Conservation (phyloP, 2,113 vertebrate species). For the Variabilichromis moorii region DNA sequence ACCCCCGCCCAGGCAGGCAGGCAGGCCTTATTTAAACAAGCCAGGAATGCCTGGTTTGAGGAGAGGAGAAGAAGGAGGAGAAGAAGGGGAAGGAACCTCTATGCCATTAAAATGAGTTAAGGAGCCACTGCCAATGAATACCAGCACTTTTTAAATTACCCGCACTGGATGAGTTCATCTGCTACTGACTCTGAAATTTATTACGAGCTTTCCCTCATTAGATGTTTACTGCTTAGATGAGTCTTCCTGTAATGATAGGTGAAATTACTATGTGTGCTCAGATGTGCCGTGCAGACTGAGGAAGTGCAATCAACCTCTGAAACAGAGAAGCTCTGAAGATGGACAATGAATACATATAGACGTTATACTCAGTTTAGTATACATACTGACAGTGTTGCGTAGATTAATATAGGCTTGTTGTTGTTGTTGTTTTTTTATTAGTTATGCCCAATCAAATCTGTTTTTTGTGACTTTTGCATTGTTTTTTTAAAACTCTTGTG, state of each 20-base stretch:
- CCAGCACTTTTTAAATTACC: conserved; percentile 46
- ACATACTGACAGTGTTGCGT: not conserved
- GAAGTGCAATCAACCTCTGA: not conserved
- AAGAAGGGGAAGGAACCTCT: conserved; percentile 40
- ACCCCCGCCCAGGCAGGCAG: conserved; percentile 72
- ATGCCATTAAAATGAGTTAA: conserved; percentile 40
- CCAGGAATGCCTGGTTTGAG: conserved; percentile 75
- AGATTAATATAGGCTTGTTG: not conserved
- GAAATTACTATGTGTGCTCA: not conserved
- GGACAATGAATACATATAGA: not conserved
- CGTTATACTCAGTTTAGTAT: not conserved
- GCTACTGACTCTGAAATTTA: conserved; percentile 39
- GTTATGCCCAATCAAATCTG: not conserved
- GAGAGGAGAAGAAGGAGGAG: conserved; percentile 12
- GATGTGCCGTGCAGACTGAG: not conserved
- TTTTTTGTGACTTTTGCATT: not conserved
- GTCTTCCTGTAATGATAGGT: not conserved
- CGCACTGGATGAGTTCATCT: conserved; percentile 38
- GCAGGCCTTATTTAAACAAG: conserved; percentile 86
- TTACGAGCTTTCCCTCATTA: not conserved
- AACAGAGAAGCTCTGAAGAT: not conserved
- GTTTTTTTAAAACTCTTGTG: not conserved
- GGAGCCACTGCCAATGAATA: conserved; percentile 52
- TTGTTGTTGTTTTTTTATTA: not conserved
- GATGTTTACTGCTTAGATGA: not conserved